Base-by-base conservation (phyloP, 2,888 invertebrate genomes). In the Harpalus rufipes region DNA sequence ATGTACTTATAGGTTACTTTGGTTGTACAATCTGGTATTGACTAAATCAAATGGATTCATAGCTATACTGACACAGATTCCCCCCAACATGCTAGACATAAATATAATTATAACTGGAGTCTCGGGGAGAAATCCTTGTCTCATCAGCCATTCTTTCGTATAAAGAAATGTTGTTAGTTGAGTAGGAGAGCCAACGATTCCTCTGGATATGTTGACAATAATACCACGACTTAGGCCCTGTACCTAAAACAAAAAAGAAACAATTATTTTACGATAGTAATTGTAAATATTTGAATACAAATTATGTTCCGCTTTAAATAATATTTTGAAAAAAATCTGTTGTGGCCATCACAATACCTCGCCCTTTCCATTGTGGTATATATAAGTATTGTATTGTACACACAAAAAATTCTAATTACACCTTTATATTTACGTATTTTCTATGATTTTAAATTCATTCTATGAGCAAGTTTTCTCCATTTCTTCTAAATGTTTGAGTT, bases 1-100 rank as follows among this genome's bases (percentile, higher is more conserved):
- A 21, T n/a, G n/a, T n/a, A 21, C 21, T 3, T 21, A 44, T 44
- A 44, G 10, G 44, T 44, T 51, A 94, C 96, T 96, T 94, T 97
- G 97, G 91, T 97, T 97, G 89, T 97, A 97, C 85, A 97, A 92
- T 86, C 97, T 93, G n/a, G 97, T 96, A 68, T 96, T 94, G 87
- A 96, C 93, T 44, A 97, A 95, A 90, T 98, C 97, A 89, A 97
- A 95, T 0, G 97, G 98, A 84, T 97, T 96, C 93, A 97, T 96
- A 86, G 94, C 93, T 0, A 95, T 87, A 5, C 95, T 95, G 21
- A 97, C 94, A 65, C 94, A 94, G 51, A 95, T 91, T 0, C 97
- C 97, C 85, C 96, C 96, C 16, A 96, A 90, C 89, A 96, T 93
- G 88, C 96, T 96, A 7, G 96, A 95, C 0, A 92, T 88, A 86